Evolutionary conservation across 2,113 vertebrate genomes (phyloP).

Genomic region (Lagopus muta): DNA sequence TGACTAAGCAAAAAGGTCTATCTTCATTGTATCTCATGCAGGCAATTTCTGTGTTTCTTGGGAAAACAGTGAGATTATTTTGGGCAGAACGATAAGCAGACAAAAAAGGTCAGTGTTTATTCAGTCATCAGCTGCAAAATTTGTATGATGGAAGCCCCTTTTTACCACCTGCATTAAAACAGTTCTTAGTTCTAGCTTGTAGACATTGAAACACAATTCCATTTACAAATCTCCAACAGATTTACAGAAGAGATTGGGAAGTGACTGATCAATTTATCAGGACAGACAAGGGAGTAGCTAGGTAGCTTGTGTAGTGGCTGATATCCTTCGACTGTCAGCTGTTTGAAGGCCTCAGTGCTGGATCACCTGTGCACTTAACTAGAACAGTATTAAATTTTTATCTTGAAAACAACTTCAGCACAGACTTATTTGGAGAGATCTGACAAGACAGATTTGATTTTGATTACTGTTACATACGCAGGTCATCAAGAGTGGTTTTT

Average conservation of each 20-base stretch:
- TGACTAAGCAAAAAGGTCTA: not conserved
- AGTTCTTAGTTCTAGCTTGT: not conserved
- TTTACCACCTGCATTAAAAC: not conserved
- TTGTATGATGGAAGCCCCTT: not conserved
- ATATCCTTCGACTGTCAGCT: not conserved
- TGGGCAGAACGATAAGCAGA: not conserved
- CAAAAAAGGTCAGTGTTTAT: fast-evolving
- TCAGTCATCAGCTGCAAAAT: not conserved
- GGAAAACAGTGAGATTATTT: not conserved
- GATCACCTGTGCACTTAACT: not conserved
- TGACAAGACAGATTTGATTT: not conserved
- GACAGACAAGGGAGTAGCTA: not conserved
- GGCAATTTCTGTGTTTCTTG: not conserved
- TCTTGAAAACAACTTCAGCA: not conserved
- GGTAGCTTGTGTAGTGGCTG: not conserved
- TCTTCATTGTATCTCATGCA: not conserved
- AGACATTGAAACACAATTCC: not conserved
- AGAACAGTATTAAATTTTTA: not conserved
- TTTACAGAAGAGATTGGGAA: not conserved
- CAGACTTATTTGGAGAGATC: not conserved
- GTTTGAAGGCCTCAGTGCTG: not conserved
- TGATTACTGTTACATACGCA: not conserved
- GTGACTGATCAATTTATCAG: not conserved
- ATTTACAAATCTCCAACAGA: not conserved
- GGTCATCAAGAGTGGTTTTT: not conserved